Evolutionary conservation across 2,797 vertebrate species (phyloP), one percentile per base, ranked within the genome.

Genomic region (Naso thynnoides): DNA sequence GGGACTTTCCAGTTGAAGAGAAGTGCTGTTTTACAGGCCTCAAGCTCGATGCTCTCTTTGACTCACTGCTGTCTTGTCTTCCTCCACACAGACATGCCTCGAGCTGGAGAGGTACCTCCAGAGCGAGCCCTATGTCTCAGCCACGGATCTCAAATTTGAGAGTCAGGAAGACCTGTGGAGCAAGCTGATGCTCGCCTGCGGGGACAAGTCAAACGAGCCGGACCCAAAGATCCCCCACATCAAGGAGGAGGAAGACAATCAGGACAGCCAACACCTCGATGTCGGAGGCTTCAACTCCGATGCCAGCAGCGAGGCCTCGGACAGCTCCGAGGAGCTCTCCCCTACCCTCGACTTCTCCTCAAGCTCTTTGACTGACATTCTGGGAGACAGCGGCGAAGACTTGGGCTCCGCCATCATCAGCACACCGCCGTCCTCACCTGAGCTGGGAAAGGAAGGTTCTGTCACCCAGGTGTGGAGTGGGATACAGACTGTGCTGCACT

Each of bases 21-120:
- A 26, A 39, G 54, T 7, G 0, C 70, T 73, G 19, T 15, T 59
- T 70, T 66, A 13, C 54, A 50, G 38, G 42, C 73, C 68, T 66
- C 48, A 4, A 55, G 65, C 57, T 63, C n/a, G 16, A 26, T 44
- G 45, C 54, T 26, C 18, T 27, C n/a, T 0, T 55, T 11, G 66
- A 59, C 68, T 90, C 63, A 78, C 49, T 54, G 21, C 73, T 73
- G 5, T 87, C 81, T 81, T 11, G 2, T 75, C 68, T 63, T 50
- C 57, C 58, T 31, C 60, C 42, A 21, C 54, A 29, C 85, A 99
- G 98, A 99, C 97, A 23, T 98, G 97, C 91, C 94, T 99, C 69
- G 97, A 99, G 92, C 89, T 99, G 91, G 98, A 99, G 88, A 85
- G 97, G 8, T 99, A 99, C 91, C 96, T 99, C 81, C 97, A 98